Base-by-base conservation (phyloP, 2,888 invertebrate species). In the Rosalia funebris region DNA sequence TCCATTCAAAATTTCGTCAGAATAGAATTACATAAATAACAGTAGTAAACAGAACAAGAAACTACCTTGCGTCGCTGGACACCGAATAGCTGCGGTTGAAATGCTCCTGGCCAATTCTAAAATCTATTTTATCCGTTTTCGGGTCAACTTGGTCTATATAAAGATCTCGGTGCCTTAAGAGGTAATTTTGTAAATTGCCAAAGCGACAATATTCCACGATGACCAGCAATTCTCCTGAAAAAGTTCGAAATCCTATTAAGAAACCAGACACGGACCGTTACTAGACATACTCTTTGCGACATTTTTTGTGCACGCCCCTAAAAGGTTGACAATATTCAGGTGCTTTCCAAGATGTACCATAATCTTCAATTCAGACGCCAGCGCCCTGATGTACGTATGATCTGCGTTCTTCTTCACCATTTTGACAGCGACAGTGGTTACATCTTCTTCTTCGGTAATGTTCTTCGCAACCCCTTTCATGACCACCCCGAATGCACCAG, bases 301-400 rank as follows among this genome's bases (percentile, higher is more conserved):
- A 79, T 95, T 91, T 78, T 92, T 93, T 0, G 97, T 98, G 65
- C 95, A 94, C 12, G 97, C 97, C 41, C 98, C 98, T 14, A 98
- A 85, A 42, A 98, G 84, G 82, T 97, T 97, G 1, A 98, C 95
- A 37, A 98, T 95, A 80, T 98, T 98, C 44, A 97, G 82, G 81
- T 98, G 96, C 75, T 93, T 91, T 0, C 97, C 97, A 67, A 98
- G 85, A 82, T 98, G 96, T 3, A 94, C 92, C 91, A 98, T 93
- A 61, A 98, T 96, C 83, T 98, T 98, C 14, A 98, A 83, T 79
- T 98, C 98, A 0, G 95, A 93, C 16, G 94, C 91, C 39, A 98
- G 82, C 0, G 97, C 95, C 77, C 91, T 91, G 64, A 96, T 91
- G 72, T 93, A 91, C 67, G 90, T 89, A 36, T 88, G 87, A 77